Conservation (phyloP, 2,888 invertebrate species). For the Xestia c-nigrum region DNA sequence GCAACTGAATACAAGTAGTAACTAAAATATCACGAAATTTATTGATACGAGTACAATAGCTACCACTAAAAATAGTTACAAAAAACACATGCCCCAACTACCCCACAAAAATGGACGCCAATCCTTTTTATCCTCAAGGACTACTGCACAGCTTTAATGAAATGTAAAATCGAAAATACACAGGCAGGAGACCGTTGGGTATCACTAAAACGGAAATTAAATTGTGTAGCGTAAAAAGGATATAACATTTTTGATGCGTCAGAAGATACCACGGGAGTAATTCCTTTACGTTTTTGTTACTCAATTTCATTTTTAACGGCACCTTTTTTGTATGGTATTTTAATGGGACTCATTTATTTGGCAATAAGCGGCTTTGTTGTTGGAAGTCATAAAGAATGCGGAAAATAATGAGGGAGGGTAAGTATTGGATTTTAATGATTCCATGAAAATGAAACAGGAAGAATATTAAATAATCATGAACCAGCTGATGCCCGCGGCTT, state of each 20-base stretch:
- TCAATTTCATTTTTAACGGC: slow-evolving; percentile 61
- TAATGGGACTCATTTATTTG: slow-evolving; percentile 51
- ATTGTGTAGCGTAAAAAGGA: slow-evolving; percentile 79
- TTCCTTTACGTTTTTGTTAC: slow-evolving; percentile 68
- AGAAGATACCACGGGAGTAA: slow-evolving; percentile 74
- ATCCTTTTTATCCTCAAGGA: slow-evolving; percentile 12
- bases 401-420: neutral
- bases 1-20: neutral
- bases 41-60: neutral
- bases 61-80: slow-evolving; percentile 5
- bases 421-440: slow-evolving; percentile 8
- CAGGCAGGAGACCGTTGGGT: slow-evolving; percentile 53
- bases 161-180: slow-evolving; percentile 65
- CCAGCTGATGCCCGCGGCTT: too few species aligned
- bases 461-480: neutral
- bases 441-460: neutral
- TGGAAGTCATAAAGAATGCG: slow-evolving; percentile 3
- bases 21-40: neutral
- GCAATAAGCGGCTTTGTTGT: slow-evolving; percentile 28
- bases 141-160: slow-evolving; percentile 64
- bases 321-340: slow-evolving; percentile 52
- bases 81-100: neutral
- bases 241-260: slow-evolving; percentile 79
- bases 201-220: slow-evolving; percentile 78
- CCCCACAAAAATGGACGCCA: slow-evolving; percentile 29